A percentile compares a stretch with the other conserved stretches of the same genome.
phyloP scores from a whole-genome alignment of 2,888 invertebrate species.

The Eueremaeus valkanovi region DNA sequence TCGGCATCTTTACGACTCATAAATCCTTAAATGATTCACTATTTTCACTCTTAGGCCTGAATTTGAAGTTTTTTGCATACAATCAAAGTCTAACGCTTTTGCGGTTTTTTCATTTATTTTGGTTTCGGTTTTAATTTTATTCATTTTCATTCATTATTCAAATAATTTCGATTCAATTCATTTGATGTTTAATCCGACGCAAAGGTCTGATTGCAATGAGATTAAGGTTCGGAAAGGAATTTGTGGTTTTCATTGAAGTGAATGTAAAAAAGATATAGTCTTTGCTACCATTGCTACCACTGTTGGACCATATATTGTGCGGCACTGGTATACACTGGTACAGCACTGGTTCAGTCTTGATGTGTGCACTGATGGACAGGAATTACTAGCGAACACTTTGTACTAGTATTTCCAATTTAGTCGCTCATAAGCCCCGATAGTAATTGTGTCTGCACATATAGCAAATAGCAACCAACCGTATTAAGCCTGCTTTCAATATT shows the following conservation, averaged over 20 bases:
- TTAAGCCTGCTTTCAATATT: slow-evolving; percentile 5
- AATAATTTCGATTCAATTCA: slow-evolving; percentile 16
- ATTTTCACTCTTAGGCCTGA: neutral
- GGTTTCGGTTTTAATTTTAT: neutral
- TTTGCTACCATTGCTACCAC: neutral
- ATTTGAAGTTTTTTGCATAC: neutral
- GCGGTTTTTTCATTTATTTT: neutral
- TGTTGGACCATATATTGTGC: neutral
- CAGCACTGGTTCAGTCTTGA: neutral
- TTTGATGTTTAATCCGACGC: slow-evolving; percentile 13
- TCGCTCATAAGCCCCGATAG: slow-evolving; percentile 15
- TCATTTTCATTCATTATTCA: slow-evolving; percentile 12
- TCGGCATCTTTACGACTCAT: neutral
- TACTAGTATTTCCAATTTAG: slow-evolving; percentile 22
- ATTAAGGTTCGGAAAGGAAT: slow-evolving; percentile 2
- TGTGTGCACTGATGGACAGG: slow-evolving; percentile 25
- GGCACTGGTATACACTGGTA: neutral
- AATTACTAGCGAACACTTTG: slow-evolving; percentile 23
- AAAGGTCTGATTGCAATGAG: slow-evolving; percentile 15
- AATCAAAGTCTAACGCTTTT: neutral
- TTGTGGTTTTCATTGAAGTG: neutral
- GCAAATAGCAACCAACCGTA: neutral
- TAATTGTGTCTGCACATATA: slow-evolving; percentile 8
- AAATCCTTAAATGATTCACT: slow-evolving; percentile 24
- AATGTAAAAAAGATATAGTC: slow-evolving; percentile 19